phyloP scores from a whole-genome alignment of 2,113 vertebrate genomes.

The Illadopsis cleaveri region DNA sequence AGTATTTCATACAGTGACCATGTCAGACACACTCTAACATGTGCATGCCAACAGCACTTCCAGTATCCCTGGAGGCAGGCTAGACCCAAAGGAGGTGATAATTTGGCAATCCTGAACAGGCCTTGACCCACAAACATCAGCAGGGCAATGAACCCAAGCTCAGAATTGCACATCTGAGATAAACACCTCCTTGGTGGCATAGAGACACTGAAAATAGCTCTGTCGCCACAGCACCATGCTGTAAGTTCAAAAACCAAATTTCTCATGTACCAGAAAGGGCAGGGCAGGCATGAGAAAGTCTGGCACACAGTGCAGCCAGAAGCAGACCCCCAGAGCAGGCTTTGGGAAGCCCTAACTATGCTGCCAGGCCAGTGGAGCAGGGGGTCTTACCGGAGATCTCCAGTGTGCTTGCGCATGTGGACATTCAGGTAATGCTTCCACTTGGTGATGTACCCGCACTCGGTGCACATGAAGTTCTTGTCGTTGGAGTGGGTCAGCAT shows the following conservation, averaged over 20 bases:
- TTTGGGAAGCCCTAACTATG: background rate
- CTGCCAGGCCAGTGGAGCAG: background rate
- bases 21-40: background rate
- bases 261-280: background rate
- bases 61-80: background rate
- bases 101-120: background rate
- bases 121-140: background rate
- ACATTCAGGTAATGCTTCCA: slow-evolving; percentile 97
- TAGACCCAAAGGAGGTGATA: background rate
- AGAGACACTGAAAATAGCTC: background rate
- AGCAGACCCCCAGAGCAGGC: background rate
- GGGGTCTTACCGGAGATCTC: slow-evolving; percentile 87
- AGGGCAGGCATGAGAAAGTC: background rate
- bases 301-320: background rate
- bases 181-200: background rate
- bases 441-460: slow-evolving; percentile 96
- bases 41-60: background rate
- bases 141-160: background rate
- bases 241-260: background rate
- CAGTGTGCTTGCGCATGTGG: slow-evolving; percentile 97
- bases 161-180: background rate
- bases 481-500: slow-evolving; percentile 92
- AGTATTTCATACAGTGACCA: background rate
- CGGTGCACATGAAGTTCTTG: slow-evolving; percentile 97
- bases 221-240: background rate